These are phyloP conservation scores for Agrypnia vestita DNA, from an alignment of 1,140 invertebrate species.

Conservation along the genomic window DNA sequence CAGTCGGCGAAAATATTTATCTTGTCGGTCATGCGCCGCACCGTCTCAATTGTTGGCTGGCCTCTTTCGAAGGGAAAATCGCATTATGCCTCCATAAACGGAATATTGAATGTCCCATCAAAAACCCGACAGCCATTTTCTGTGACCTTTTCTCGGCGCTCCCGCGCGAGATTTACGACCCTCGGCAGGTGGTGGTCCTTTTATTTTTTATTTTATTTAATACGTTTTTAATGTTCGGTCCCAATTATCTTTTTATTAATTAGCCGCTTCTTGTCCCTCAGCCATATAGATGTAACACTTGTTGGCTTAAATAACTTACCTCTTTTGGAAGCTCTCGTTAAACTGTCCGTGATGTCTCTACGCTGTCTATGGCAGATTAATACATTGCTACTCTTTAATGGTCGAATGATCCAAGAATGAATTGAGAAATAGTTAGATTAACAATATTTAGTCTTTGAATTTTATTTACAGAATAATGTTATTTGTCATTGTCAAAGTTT, in stretches of 20 bases:
- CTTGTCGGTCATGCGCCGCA: slow-evolving; percentile 43
- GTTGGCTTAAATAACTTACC: background rate
- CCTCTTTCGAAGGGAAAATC: slow-evolving; percentile 45
- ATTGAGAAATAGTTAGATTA: too few relatives aligned
- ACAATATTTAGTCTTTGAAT: too few relatives aligned
- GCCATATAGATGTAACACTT: background rate
- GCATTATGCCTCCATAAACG: slow-evolving; percentile 55
- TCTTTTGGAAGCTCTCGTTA: too few relatives aligned
- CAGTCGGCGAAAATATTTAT: slow-evolving; percentile 48
- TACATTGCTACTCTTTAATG: too few relatives aligned
- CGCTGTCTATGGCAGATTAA: too few relatives aligned
- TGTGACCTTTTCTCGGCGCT: slow-evolving; percentile 39
- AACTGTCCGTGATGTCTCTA: too few relatives aligned
- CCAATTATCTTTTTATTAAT: slow-evolving; percentile 58
- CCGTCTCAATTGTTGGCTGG: background rate
- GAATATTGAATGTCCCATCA: slow-evolving; percentile 58
- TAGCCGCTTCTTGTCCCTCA: slow-evolving; percentile 40
- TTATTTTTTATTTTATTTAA: slow-evolving; percentile 27
- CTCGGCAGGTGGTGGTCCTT: slow-evolving; percentile 51
- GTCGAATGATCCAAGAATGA: too few relatives aligned
- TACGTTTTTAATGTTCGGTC: slow-evolving; percentile 48
- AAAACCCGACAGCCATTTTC: slow-evolving; percentile 24
- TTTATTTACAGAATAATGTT: too few relatives aligned
- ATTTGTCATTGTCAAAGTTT: too few relatives aligned
- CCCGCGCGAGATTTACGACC: slow-evolving; percentile 49